phyloP scores from a whole-genome alignment of 2,113 vertebrate species.

The Andinoacara biseriatus region DNA sequence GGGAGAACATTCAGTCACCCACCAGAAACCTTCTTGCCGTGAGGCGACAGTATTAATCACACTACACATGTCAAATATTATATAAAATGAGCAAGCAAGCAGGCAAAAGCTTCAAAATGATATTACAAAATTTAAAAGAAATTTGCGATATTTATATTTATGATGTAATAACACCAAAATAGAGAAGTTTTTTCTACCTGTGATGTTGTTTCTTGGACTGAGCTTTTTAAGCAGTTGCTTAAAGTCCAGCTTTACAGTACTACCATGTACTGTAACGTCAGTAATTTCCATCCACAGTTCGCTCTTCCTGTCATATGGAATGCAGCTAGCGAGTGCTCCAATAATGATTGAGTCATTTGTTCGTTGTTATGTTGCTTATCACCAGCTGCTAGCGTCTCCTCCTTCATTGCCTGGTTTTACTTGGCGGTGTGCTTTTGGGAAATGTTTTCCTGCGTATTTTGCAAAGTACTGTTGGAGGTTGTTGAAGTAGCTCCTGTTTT shows the following conservation, averaged over 20 bases:
- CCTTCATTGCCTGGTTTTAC: neutral
- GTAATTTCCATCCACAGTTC: neutral
- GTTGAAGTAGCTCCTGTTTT: neutral
- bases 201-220: neutral
- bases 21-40: too few species aligned
- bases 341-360: neutral
- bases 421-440: neutral
- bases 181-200: too few species aligned
- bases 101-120: neutral
- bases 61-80: too few species aligned
- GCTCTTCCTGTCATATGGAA: neutral
- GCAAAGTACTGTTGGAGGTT: neutral
- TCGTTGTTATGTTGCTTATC: too few species aligned
- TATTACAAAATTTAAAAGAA: neutral
- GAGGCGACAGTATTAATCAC: too few species aligned
- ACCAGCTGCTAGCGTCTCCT: neutral
- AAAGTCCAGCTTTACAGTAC: too few species aligned
- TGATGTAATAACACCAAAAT: too few species aligned
- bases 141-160: neutral
- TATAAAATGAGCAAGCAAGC: too few species aligned
- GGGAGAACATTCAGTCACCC: too few species aligned
- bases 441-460: neutral
- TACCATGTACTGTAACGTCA: neutral
- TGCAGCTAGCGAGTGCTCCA: accelerated
- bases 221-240: neutral